phyloP scores from a whole-genome alignment of 53 echinoderm and acorn worm species.

The Crossaster papposus region DNA sequence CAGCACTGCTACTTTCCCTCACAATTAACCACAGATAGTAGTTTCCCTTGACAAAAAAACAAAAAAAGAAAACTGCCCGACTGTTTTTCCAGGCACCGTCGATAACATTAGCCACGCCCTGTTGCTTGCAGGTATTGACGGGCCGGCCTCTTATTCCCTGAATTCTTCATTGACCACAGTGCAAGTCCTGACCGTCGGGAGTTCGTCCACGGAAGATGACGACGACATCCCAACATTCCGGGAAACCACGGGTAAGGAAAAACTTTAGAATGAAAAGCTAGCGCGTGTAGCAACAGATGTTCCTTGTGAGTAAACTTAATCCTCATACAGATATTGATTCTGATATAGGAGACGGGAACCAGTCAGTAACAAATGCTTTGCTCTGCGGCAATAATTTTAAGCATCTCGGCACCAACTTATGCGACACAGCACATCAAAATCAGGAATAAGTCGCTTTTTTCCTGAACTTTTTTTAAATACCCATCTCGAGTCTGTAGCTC shows the following conservation, averaged over 20 bases:
- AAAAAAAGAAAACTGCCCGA: background rate
- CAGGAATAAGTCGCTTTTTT: too few species aligned
- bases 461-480: too few species aligned
- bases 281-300: too few species aligned
- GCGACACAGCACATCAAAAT: too few species aligned
- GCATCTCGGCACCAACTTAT: too few species aligned
- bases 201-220: slow-evolving; percentile 82
- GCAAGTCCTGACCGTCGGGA: slow-evolving; percentile 88
- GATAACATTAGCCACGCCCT: background rate
- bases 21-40: background rate
- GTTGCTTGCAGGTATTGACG: slow-evolving; percentile 79
- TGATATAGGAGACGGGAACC: too few species aligned
- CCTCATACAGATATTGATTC: too few species aligned
- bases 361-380: too few species aligned
- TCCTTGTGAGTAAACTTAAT: too few species aligned
- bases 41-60: background rate
- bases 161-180: slow-evolving; percentile 90
- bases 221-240: slow-evolving; percentile 83
- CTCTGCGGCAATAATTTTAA: too few species aligned
- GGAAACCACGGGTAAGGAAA: slow-evolving; percentile 81
- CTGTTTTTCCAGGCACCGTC: background rate
- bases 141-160: slow-evolving; percentile 87
- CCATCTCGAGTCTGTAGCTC: too few species aligned
- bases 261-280: too few species aligned
- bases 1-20: background rate